Percentiles rank a stretch among this genome's conserved stretches.
phyloP scores from a whole-genome alignment of 2,113 vertebrate genomes.

The Lonchura striata region DNA sequence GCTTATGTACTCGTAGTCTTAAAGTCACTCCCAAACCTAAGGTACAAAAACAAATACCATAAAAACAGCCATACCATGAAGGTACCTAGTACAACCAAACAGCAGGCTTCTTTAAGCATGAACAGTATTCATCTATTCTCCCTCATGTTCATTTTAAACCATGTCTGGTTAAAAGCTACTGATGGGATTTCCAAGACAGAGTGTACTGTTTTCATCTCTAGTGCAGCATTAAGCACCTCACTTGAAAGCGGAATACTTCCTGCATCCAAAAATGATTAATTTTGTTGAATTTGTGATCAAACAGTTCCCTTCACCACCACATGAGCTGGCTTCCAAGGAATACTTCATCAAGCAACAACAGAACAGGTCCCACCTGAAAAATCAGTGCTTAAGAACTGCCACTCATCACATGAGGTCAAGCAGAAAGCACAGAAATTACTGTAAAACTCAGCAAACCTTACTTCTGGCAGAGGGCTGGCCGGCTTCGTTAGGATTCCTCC shows the following conservation, averaged over 20 bases:
- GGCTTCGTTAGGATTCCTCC: slow-evolving; percentile 96
- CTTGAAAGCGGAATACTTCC: background rate
- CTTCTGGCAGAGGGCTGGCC: slow-evolving; percentile 89
- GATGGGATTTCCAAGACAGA: background rate
- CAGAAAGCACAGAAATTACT: slow-evolving; percentile 2
- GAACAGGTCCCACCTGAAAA: background rate
- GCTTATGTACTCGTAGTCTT: background rate
- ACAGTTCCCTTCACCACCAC: background rate
- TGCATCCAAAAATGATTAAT: background rate
- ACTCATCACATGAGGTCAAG: background rate
- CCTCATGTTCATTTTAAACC: background rate
- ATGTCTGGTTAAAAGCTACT: background rate
- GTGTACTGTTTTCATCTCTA: background rate
- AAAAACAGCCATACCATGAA: background rate
- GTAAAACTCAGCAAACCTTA: slow-evolving; percentile 78
- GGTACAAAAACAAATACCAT: background rate
- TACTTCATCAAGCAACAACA: background rate
- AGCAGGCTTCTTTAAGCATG: background rate
- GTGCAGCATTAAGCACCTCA: background rate
- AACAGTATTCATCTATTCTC: background rate
- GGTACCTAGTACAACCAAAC: background rate
- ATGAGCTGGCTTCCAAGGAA: background rate
- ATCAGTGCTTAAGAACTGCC: background rate
- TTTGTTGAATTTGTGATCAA: background rate
- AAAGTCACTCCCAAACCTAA: background rate